Evolutionary conservation across 2,888 invertebrate species (phyloP), one percentile per base, ranked within the genome.

Genomic region (Punctoribates punctum): DNA sequence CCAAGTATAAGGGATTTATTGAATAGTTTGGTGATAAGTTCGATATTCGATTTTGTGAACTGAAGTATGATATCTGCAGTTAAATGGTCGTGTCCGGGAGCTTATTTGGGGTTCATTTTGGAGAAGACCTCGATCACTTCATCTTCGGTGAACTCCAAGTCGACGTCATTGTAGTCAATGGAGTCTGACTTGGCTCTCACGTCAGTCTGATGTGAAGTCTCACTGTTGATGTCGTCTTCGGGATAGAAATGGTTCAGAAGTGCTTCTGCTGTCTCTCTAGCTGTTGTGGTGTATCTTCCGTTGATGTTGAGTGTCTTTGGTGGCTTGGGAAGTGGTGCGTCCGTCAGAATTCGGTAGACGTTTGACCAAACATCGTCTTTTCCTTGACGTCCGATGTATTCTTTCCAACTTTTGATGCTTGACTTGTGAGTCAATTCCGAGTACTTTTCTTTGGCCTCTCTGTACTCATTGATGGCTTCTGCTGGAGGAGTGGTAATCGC

Each of bases 231-330:
- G 60, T 23, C 20, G 25, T 60, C 25, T 5, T 60, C 60, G 11
- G 60, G 60, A 60, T 60, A 60, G 25, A 60, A 60, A 15, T 60
- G 60, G 60, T 60, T 60, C 6, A 60, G 5, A 5, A 60, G 20
- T 23, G 20, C 25, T 25, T 60, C 25, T 6, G 60, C 60, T 23
- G 60, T 60, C 20, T 60, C 6, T 60, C 20, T 23, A 13, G 20
- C 6, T 9, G 9, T 60, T n/a, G n/a, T 25, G 6, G 25, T 60
- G 25, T 9, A 23, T 5, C 11, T 6, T 25, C n/a, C 20, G 20
- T 20, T 20, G 6, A 23, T 23, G 11, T 60, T 60, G 9, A 60
- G 11, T 60, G 60, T 60, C 20, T 23, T 25, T 11, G 11, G 9
- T 8, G 25, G 6, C 6, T 27, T 60, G 4, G 11, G 60, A 4